Conservation (phyloP, 2,113 vertebrate species). For the Labeo rohita region DNA sequence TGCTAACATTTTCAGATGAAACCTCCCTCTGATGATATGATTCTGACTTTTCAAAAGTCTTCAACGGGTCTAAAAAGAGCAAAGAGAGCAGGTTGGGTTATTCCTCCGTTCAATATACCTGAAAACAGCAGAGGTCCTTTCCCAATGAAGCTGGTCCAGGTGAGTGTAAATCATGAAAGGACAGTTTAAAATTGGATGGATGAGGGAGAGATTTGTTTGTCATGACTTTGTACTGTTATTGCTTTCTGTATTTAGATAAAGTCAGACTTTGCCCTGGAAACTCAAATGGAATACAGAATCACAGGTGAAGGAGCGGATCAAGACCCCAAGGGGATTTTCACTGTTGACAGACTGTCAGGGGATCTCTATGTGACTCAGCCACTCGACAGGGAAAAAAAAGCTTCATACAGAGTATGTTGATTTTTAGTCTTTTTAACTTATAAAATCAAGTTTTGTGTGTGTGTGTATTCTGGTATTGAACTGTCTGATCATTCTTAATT, state of each 20-base stretch:
- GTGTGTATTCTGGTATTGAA: neutral
- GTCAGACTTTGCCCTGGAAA: conserved; percentile 48
- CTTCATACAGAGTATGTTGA: conserved; percentile 52
- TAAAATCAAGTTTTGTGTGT: neutral
- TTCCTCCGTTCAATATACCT: conserved; percentile 54
- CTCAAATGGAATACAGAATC: conserved; percentile 64
- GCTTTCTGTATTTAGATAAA: conserved; percentile 62
- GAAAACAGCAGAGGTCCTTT: conserved; percentile 67
- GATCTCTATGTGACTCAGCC: conserved; percentile 61
- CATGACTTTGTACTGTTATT: neutral
- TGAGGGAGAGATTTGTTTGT: neutral
- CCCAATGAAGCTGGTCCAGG: conserved; percentile 61
- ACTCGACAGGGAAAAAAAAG: conserved; percentile 68
- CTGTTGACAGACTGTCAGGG: conserved; percentile 53
- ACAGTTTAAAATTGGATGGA: neutral
- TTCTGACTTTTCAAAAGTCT: conserved; percentile 22
- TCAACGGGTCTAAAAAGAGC: conserved; percentile 51
- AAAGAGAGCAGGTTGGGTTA: conserved; percentile 74
- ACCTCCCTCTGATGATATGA: neutral
- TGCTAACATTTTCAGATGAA: conserved; percentile 43
- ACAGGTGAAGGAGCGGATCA: conserved; percentile 69
- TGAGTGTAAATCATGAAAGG: conserved; percentile 39
- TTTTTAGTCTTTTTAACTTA: neutral
- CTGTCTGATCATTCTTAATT: neutral
- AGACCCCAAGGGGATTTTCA: conserved; percentile 64